These are phyloP conservation scores for Cervus canadensis DNA, from an alignment of 2,113 vertebrate genomes.

Conservation along the genomic window DNA sequence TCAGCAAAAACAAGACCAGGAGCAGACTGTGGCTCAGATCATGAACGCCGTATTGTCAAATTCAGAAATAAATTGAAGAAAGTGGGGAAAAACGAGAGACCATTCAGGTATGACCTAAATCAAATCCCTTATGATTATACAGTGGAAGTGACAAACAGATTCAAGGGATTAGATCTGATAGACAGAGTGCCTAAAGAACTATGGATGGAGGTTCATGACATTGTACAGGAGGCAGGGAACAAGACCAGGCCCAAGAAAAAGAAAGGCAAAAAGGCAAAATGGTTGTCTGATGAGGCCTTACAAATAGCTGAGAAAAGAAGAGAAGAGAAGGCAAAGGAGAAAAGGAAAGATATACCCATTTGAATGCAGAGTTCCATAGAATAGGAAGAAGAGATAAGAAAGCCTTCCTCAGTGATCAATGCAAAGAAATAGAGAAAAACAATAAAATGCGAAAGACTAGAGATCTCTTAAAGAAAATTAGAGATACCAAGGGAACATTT, in stretches of 20 bases:
- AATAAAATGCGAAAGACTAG: neutral
- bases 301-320: neutral
- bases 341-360: neutral
- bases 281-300: neutral
- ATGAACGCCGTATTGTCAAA: neutral
- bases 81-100: neutral
- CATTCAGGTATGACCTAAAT: neutral
- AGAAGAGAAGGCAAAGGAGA: neutral
- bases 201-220: rapidly evolving
- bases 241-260: neutral
- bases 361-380: neutral
- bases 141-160: neutral
- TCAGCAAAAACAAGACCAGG: neutral
- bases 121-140: neutral
- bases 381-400: neutral
- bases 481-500: neutral
- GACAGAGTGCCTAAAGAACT: neutral
- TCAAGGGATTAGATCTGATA: neutral
- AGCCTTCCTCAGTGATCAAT: neutral
- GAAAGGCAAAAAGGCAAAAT: neutral
- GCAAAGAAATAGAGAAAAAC: neutral
- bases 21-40: neutral
- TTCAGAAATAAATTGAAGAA: neutral
- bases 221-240: neutral
- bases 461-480: neutral